A percentile compares a stretch with the other conserved stretches of the same genome.
Conservation (phyloP, 2,113 vertebrate species). For the Datnioides undecimradiatus region DNA sequence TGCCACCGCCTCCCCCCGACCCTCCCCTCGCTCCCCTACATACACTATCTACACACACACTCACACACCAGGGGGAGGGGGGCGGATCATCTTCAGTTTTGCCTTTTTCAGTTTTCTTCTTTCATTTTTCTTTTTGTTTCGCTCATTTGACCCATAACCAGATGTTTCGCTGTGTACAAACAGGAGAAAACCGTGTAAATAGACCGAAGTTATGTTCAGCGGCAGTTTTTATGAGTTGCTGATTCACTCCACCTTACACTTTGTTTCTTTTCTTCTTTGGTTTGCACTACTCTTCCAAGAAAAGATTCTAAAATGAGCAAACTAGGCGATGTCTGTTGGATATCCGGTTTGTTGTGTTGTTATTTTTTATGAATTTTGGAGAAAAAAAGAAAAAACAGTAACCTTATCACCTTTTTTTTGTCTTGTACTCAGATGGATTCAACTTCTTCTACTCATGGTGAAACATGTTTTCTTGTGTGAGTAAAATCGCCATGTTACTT, state of each 20-base stretch:
- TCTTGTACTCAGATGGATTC: constrained; percentile 77
- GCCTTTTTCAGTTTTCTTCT: constrained; percentile 67
- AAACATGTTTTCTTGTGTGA: constrained; percentile 80
- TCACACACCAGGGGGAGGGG: constrained; percentile 40
- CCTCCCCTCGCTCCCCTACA: constrained; percentile 28
- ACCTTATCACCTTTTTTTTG: constrained; percentile 76
- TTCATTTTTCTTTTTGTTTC: constrained; percentile 35
- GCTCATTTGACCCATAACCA: constrained; percentile 66
- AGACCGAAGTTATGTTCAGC: constrained; percentile 71
- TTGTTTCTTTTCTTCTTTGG: constrained; percentile 59
- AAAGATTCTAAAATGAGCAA: constrained; percentile 73
- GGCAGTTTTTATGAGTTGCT: constrained; percentile 74
- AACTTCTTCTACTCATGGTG: constrained; percentile 79
- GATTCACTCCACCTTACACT: constrained; percentile 66
- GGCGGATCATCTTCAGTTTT: constrained; percentile 58
- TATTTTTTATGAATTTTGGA: constrained; percentile 75
- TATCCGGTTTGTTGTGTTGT: constrained; percentile 75
- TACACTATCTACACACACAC: constrained; percentile 50
- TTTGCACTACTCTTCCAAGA: constrained; percentile 78
- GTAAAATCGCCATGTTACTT: constrained; percentile 74
- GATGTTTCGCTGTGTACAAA: constrained; percentile 77
- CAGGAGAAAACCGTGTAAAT: constrained; percentile 75
- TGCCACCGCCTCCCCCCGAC: too few species aligned
- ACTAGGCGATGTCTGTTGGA: constrained; percentile 74
- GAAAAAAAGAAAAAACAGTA: constrained; percentile 70